Evolutionary conservation across 2,888 invertebrate species (phyloP), one percentile per base, ranked within the genome.

Genomic region (Carterocephalus palaemon): DNA sequence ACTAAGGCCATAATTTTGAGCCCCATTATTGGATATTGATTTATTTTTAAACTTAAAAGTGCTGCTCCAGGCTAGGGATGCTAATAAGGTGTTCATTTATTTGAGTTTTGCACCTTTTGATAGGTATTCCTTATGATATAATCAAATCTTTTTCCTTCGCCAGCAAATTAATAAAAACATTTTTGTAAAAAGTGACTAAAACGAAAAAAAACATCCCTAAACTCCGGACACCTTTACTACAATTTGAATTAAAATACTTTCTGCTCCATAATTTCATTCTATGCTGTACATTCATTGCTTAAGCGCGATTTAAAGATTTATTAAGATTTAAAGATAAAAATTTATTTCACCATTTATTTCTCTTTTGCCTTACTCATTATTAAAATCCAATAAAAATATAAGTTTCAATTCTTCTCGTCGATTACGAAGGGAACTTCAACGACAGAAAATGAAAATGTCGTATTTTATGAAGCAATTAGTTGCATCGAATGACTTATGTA

Each of bases 81-180:
- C 62, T 82, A 81, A 82, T 82, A 75, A 75, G 70, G 70, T 73
- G 75, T 75, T 75, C 65, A 63, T 69, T 65, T 73, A 68, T 64
- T 62, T 59, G 54, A 63, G 64, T 70, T 80, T 77, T 83, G 81
- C 82, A 85, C 82, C 85, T 85, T 86, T 82, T 75, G 70, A 56
- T 70, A 74, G n/a, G n/a, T n/a, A n/a, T n/a, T n/a, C n/a, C n/a
- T n/a, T n/a, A n/a, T n/a, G n/a, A n/a, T n/a, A n/a, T n/a, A n/a
- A n/a, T 75, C 70, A 65, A 74, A 73, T 70, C 64, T 68, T 68
- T 60, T 60, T 49, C 53, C 64, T 66, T 63, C 49, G 62, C 3
- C 10, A 64, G 65, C 57, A 60, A 62, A 49, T 75, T 68, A 77
- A 75, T 76, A 75, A 76, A 73, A 71, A 67, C 56, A 56, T 54